Conservation (phyloP, 2,888 invertebrate genomes). For the Pediacus dermestoides region DNA sequence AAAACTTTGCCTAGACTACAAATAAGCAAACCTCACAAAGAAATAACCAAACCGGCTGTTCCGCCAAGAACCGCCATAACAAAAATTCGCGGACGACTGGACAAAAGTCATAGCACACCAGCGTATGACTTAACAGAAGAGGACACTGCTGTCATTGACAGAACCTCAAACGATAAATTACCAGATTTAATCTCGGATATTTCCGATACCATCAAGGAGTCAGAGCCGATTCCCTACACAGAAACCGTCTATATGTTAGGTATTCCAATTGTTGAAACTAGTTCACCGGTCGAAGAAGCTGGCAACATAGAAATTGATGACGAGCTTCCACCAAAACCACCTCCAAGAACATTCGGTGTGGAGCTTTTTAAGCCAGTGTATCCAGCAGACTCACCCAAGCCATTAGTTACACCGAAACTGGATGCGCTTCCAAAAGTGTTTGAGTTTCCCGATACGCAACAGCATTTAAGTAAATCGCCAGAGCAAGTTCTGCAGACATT, state of each 20-base stretch:
- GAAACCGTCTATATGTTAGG: constrained; percentile 37
- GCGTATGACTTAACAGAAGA: constrained; percentile 61
- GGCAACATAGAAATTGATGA: constrained; percentile 16
- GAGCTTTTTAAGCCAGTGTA: constrained; percentile 40
- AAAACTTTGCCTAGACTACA: constrained; percentile 38
- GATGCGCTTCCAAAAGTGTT: constrained; percentile 21
- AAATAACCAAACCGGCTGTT: constrained; percentile 42
- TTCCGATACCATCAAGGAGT: constrained; percentile 8
- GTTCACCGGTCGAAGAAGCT: constrained; percentile 13
- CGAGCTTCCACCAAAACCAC: constrained; percentile 47
- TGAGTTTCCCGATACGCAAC: constrained; percentile 30
- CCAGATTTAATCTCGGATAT: constrained; percentile 6
- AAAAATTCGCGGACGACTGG: constrained; percentile 57
- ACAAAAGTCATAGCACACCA: constrained; percentile 80
- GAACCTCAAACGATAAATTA: constrained; percentile 14
- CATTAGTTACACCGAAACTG: too few species aligned
- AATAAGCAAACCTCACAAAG: constrained; percentile 40
- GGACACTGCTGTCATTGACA: constrained; percentile 8
- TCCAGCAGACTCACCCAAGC: constrained; percentile 41
- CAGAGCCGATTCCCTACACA: constrained; percentile 18
- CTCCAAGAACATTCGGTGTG: constrained; percentile 38
- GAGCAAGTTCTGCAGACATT: constrained; percentile 18
- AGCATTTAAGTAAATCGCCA: constrained; percentile 10
- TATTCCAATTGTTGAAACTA: constrained; percentile 35
- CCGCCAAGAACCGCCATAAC: constrained; percentile 41